Base-by-base conservation (phyloP, 1,140 invertebrate genomes). In the Elymnias hypermnestra region DNA sequence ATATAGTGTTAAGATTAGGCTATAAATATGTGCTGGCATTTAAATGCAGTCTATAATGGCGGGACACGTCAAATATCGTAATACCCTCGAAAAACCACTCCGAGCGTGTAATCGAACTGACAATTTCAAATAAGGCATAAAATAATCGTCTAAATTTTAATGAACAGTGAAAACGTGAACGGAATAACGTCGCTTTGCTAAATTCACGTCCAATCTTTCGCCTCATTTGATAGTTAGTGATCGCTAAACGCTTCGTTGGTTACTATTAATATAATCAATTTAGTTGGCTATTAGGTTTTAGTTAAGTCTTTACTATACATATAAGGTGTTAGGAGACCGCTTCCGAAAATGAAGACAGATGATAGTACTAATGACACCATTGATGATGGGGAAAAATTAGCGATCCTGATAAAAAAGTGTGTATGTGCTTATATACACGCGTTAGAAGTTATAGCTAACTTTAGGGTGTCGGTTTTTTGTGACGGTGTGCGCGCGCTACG, bases 201-300 rank as follows among this genome's bases (percentile, higher is more conserved):
- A 53, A n/a, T 41, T 42, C 29, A 36, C 35, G 31, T 49, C 19
- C 36, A 48, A 48, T 55, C 38, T 29, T 41, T 40, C 21, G 41
- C 44, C 29, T 48, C 45, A 53, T 52, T 52, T 49, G 38, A 38
- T 22, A 42, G 23, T 47, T 28, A 41, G 36, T 28, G 49, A 45
- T 44, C 26, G 29, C 36, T 44, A 44, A 39, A 26, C 41, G 21
- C 9, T 21, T 29, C 44, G 26, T 37, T 47, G 39, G 26, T 12
- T 4, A 29, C 26, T 29, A 13, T 29, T 29, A 29, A 29, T 26
- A 26, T 29, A 29, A 13, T 29, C 26, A 29, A 29, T 13, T 29
- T 29, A 29, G 26, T 29, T 29, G 10, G 10, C 26, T 12, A n/a
- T n/a, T n/a, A n/a, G n/a, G n/a, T n/a, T n/a, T n/a, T n/a, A 26